Base-by-base conservation (phyloP, 2,113 vertebrate genomes). In the Gallinago jamesoni region DNA sequence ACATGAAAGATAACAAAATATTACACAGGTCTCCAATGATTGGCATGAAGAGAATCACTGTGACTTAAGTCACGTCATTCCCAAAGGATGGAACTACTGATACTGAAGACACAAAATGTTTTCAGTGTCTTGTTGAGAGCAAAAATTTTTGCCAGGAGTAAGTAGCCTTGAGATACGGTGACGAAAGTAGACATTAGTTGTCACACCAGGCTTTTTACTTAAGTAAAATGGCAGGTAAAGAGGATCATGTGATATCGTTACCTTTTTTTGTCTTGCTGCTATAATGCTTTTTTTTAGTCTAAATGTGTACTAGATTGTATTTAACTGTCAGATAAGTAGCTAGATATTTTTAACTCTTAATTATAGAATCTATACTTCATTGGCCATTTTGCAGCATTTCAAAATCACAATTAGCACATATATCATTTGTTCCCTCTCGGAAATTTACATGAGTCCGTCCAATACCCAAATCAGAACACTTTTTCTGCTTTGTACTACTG, bases 71-170 rank as follows among this genome's bases (percentile, higher is more conserved):
- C 17, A 64, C 28, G 7, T 84, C 17, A 25, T 74, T 87, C 21
- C 6, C 0, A 0, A 31, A 90, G 22, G 22, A 56, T 30, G 23
- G 20, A 53, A 43, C 21, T 48, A 60, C 41, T 63, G 33, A 45
- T 35, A 33, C 14, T 64, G 55, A 72, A 59, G 20, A 60, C 37
- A 53, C 35, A 87, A 87, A 90, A 47, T 48, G 30, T 41, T 87
- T 55, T 47, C 27, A 28, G 23, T 55, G 25, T 22, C 57, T 16
- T 83, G 6, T 14, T 50, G 13, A 0, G 0, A 90, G 17, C 10
- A 75, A 87, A 78, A 18, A 60, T 39, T 86, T 88, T 75, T 63
- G 10, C n/a, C 28, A 39, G 19, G 20, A 60, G 12, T 72, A 72
- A 37, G 22, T 69, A 27, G 25, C 37, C n/a, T 79, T 43, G 48